Evolutionary conservation across 2,888 invertebrate species (phyloP), one percentile per base, ranked within the genome.

Genomic region (Axea sp.): DNA sequence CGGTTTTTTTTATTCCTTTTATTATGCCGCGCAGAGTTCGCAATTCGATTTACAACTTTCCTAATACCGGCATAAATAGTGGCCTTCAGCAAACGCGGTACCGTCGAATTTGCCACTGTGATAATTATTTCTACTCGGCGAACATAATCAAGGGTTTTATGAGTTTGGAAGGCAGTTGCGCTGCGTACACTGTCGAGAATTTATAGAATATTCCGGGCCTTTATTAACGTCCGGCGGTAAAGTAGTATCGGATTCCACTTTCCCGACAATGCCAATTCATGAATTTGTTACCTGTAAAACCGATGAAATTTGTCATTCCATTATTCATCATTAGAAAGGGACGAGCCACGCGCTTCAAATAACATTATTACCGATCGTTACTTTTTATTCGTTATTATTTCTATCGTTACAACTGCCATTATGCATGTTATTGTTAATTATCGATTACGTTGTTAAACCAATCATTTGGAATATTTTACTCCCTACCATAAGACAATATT

Each of bases 71-170:
- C 65, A 73, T 73, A 67, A 65, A 72, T 72, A 71, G 60, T 47
- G 35, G 62, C 55, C 62, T 62, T 62, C 62, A 57, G 35, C 60
- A 69, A 28, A 35, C 33, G 37, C 8, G 35, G 2, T 57, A 17
- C 51, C 69, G 55, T 53, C 53, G 65, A 53, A 60, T 65, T 75
- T 39, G 45, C 55, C 26, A 47, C 39, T 9, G 67, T 45, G 62
- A 57, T 76, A 71, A 76, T 76, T 71, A 76, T 76, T 73, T 71
- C 65, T 65, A 57, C 71, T 67, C 67, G 62, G 53, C 57, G 59
- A 41, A 67, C 71, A 73, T 62, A 71, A 73, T 76, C 67, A 64
- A 62, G 45, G 71, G 62, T 64, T 73, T 73, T 73, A 65, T 55
- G 68, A 65, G 69, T 68, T 64, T 33, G 65, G 47, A 53, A 60